Conservation (phyloP, 1,140 invertebrate genomes). For the Drosophila auraria region DNA sequence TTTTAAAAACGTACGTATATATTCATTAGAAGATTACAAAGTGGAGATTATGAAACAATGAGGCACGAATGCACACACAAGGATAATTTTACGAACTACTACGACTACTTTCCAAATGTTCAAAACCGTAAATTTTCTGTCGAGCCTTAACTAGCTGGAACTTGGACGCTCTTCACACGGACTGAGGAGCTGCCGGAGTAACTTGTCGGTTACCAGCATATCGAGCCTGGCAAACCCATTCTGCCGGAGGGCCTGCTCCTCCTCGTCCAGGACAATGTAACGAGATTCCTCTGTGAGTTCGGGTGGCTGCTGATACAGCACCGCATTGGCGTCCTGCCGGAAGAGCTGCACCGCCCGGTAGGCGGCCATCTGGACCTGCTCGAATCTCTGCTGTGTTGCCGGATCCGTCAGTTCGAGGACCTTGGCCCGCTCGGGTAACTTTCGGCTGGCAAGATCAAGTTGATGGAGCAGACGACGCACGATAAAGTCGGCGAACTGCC, state of each 20-base stretch:
- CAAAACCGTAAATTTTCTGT: background rate
- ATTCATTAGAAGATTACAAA: slow-evolving; percentile 3
- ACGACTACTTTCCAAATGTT: background rate
- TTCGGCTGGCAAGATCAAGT: slow-evolving; percentile 30
- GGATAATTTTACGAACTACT: background rate
- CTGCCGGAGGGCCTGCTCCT: slow-evolving; percentile 21
- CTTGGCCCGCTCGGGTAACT: background rate
- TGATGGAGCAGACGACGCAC: slow-evolving; percentile 53
- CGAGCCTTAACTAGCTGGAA: background rate
- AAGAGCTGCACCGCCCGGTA: slow-evolving; percentile 47
- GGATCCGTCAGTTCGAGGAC: slow-evolving; percentile 6
- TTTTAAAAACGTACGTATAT: background rate
- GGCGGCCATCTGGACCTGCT: slow-evolving; percentile 15
- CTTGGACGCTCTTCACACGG: background rate
- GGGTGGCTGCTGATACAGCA: slow-evolving; percentile 6
- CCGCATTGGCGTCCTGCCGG: slow-evolving; percentile 39
- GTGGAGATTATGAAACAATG: background rate
- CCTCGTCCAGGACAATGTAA: slow-evolving; percentile 42
- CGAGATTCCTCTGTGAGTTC: background rate
- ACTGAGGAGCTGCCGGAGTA: slow-evolving; percentile 35
- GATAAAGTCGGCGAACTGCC: slow-evolving; percentile 34
- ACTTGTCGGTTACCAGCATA: background rate
- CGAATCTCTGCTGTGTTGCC: background rate
- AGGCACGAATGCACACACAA: no score
- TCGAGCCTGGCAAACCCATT: slow-evolving; percentile 25